These are phyloP conservation scores for Steinernema hermaphroditum DNA, from an alignment of 2,888 invertebrate genomes.

Conservation along the genomic window DNA sequence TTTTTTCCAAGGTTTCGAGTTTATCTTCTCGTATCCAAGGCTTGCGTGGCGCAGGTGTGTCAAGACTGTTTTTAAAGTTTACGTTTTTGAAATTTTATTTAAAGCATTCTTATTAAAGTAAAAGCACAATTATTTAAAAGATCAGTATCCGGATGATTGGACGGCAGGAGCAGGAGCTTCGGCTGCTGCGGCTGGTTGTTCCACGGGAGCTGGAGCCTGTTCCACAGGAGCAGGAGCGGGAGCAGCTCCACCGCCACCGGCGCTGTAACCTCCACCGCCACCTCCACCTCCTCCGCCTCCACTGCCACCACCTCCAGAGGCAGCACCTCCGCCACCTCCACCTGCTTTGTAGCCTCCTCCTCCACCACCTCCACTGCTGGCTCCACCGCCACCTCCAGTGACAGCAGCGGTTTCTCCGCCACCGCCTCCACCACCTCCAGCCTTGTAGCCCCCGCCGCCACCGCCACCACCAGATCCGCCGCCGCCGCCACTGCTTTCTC, in stretches of 20 bases:
- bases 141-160: neutral
- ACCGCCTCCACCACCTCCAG: neutral
- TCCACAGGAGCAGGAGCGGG: neutral
- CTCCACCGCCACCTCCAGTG: too few relatives aligned
- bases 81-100: too few relatives aligned
- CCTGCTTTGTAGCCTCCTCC: neutral
- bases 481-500: neutral
- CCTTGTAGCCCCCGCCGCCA: neutral
- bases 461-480: conserved; percentile 1
- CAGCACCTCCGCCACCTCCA: conserved; percentile 14
- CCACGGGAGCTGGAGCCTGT: neutral
- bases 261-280: neutral
- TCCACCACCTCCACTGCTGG: neutral
- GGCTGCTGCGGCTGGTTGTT: neutral
- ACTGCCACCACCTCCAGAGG: neutral
- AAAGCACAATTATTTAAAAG: too few relatives aligned
- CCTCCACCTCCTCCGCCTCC: neutral
- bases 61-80: too few relatives aligned
- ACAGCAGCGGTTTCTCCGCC: neutral
- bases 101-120: too few relatives aligned
- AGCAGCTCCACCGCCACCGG: neutral
- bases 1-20: too few relatives aligned
- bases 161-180: neutral
- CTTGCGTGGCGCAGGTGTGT: too few relatives aligned
- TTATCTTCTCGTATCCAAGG: too few relatives aligned